phyloP scores from a whole-genome alignment of 1,140 invertebrate genomes.

The Colletes gigas region DNA sequence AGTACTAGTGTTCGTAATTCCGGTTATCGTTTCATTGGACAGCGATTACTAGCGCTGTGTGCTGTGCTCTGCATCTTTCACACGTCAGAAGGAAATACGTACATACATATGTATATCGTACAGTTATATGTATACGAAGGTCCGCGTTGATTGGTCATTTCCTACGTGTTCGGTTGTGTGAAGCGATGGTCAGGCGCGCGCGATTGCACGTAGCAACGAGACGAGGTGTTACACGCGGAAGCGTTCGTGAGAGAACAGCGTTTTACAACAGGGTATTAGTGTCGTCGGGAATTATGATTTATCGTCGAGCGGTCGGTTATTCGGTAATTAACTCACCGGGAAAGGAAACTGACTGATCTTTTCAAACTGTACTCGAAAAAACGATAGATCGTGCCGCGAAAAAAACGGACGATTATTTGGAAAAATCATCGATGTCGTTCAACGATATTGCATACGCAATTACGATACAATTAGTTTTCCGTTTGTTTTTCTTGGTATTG shows the following conservation, averaged over 20 bases:
- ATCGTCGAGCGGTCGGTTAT: neutral
- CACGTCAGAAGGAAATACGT: conserved; percentile 45
- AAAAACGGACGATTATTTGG: no score
- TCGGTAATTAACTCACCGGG: conserved; percentile 7
- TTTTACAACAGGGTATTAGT: conserved; percentile 20
- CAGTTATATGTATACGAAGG: conserved; percentile 56
- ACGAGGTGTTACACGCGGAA: conserved; percentile 62
- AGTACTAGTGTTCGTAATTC: no score
- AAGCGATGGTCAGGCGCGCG: conserved; percentile 4
- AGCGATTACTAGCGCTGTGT: no score
- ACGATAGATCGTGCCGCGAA: no score
- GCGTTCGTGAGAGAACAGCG: conserved; percentile 57
- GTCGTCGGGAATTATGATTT: conserved; percentile 33
- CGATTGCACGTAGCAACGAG: conserved; percentile 51
- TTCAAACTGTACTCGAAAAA: no score
- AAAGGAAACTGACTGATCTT: neutral
- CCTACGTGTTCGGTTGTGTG: conserved; percentile 59
- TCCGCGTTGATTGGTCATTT: conserved; percentile 67
- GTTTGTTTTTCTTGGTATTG: neutral
- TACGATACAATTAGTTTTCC: neutral
- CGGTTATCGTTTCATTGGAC: no score
- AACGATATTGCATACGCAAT: neutral
- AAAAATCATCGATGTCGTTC: no score
- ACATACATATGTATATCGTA: conserved; percentile 33
- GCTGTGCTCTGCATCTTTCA: conserved; percentile 9